Percentiles rank a stretch among this genome's conserved stretches.
Conservation (phyloP, 2,797 vertebrate species). For the Protosalanx chinensis region DNA sequence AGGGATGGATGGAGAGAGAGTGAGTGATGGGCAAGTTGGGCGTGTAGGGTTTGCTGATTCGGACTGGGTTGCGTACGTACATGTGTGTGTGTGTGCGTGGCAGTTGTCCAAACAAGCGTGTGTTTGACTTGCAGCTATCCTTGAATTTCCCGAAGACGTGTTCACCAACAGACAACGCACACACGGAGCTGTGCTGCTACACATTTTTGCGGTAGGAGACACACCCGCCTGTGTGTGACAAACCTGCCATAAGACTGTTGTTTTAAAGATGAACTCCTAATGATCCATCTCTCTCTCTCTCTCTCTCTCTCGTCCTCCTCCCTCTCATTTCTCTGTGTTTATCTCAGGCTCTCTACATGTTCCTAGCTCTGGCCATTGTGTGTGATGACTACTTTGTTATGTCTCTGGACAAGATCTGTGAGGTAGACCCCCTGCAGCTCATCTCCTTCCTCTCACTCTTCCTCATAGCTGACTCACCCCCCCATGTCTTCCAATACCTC, state of each 20-base stretch:
- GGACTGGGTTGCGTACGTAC: not conserved
- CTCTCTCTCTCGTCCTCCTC: not conserved
- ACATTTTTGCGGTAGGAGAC: conserved; percentile 79
- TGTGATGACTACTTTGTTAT: conserved; percentile 90
- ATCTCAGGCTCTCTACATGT: conserved; percentile 17
- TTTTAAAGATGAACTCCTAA: not conserved
- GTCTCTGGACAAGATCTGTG: conserved; percentile 86
- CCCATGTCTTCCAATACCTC: not conserved
- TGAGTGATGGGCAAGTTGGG: conserved; percentile 5
- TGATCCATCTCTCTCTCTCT: not conserved
- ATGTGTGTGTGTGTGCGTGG: not conserved
- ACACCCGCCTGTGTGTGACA: not conserved
- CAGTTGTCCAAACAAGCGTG: not conserved
- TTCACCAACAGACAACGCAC: conserved; percentile 79
- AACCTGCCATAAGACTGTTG: not conserved
- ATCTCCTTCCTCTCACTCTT: not conserved
- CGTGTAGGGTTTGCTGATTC: not conserved
- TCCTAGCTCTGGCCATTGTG: conserved; percentile 72
- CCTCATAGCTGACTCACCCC: not conserved
- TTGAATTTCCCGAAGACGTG: conserved; percentile 82
- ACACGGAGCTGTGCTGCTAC: conserved; percentile 79
- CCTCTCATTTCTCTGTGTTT: conserved; percentile 74
- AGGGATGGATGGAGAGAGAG: not conserved
- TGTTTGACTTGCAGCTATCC: conserved; percentile 74
- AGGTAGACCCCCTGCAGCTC: conserved; percentile 65